Percentiles rank a stretch among this genome's conserved stretches.
These are phyloP conservation scores for Hypomesus transpacificus DNA, from an alignment of 2,113 vertebrate genomes.

Conservation along the genomic window DNA sequence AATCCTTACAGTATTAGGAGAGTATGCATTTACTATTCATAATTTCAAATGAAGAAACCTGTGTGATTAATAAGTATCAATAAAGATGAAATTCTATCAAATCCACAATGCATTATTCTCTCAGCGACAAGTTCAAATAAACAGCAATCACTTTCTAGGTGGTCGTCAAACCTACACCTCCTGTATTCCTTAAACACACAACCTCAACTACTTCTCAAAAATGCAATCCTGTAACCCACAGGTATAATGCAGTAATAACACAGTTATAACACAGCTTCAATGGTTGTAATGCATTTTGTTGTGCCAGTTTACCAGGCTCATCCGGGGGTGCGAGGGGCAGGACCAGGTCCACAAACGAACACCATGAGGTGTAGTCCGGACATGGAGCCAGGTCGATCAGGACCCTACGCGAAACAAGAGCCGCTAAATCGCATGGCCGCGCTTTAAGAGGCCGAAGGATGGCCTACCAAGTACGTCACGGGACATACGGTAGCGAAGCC, in stretches of 20 bases:
- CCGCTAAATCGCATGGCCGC: slow-evolving; percentile 39
- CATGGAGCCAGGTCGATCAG: slow-evolving; percentile 54
- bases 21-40: too few relatives aligned
- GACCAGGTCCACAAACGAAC: slow-evolving; percentile 58
- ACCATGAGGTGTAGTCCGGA: slow-evolving; percentile 54
- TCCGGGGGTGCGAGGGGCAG: slow-evolving; percentile 61
- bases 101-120: not conserved
- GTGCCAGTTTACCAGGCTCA: slow-evolving; percentile 66
- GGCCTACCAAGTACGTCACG: slow-evolving; percentile 63
- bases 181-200: too few relatives aligned
- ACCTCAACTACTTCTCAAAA: too few relatives aligned
- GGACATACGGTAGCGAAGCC: slow-evolving; percentile 61
- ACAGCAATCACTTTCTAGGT: not conserved
- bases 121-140: not conserved
- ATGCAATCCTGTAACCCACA: too few relatives aligned
- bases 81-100: not conserved
- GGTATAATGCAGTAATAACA: not conserved
- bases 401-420: slow-evolving; percentile 49
- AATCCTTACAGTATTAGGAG: not conserved
- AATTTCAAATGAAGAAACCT: too few relatives aligned
- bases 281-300: slow-evolving; percentile 8
- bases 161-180: too few relatives aligned
- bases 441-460: slow-evolving; percentile 69
- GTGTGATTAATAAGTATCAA: not conserved
- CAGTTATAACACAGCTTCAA: not conserved